phyloP scores from a whole-genome alignment of 2,888 invertebrate genomes.

The Caenorhabditis japonica region DNA sequence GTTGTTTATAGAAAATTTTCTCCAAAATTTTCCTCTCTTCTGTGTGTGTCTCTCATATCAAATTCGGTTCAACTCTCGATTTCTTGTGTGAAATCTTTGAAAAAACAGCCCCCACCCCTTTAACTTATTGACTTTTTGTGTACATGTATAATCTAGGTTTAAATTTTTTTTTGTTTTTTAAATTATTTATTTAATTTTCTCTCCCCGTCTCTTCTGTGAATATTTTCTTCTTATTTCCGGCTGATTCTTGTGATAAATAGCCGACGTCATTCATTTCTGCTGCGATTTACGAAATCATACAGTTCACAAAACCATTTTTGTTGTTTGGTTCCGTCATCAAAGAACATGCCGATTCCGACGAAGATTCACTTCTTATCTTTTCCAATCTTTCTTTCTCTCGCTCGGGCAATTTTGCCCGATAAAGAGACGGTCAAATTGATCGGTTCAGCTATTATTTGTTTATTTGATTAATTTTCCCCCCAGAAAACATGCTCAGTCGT shows the following conservation, averaged over 20 bases:
- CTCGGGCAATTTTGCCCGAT: too few relatives aligned
- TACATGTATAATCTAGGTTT: slow-evolving; percentile 7
- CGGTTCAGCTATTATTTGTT: slow-evolving; percentile 20
- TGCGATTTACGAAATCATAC: slow-evolving; percentile 20
- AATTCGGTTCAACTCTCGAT: slow-evolving; percentile 39
- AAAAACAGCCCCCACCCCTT: slow-evolving; percentile 2
- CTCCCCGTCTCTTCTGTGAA: slow-evolving; percentile 12
- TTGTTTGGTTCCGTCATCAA: slow-evolving; percentile 23
- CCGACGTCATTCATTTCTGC: background rate
- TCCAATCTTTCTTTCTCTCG: slow-evolving; percentile 32
- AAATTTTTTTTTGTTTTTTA: too few relatives aligned
- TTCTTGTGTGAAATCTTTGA: background rate
- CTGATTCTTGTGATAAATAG: slow-evolving; percentile 17
- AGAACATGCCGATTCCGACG: slow-evolving; percentile 38
- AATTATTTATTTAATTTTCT: slow-evolving; percentile 9
- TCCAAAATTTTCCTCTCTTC: background rate
- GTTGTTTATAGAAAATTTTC: too few relatives aligned
- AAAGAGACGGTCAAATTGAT: slow-evolving; percentile 35
- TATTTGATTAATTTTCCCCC: slow-evolving; percentile 1
- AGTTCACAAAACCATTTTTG: slow-evolving; percentile 16
- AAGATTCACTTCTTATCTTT: slow-evolving; percentile 13
- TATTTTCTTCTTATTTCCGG: slow-evolving; percentile 4
- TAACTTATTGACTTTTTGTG: slow-evolving; percentile 10
- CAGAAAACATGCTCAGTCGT: slow-evolving; percentile 50
- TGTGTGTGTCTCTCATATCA: slow-evolving; percentile 34